Conservation (phyloP, 2,797 vertebrate genomes). For the Podarcis siculus region DNA sequence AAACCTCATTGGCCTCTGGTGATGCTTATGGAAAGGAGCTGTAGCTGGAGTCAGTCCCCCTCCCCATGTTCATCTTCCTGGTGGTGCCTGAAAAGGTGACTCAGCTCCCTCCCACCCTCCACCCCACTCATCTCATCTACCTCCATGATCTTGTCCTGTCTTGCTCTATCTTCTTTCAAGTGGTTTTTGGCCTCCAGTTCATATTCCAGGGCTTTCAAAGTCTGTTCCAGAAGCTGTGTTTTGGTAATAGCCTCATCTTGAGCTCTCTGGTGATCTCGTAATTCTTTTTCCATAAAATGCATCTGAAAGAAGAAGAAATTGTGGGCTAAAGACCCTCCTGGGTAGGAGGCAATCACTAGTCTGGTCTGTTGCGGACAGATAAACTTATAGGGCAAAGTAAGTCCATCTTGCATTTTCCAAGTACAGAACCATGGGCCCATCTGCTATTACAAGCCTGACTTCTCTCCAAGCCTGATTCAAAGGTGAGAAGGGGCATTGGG, state of each 20-base stretch:
- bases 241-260: conserved; percentile 85
- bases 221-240: conserved; percentile 84
- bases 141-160: conserved; percentile 91
- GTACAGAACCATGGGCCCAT: neutral
- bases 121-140: conserved; percentile 69
- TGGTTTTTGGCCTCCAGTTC: conserved; percentile 84
- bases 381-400: neutral
- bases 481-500: neutral
- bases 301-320: conserved; percentile 76
- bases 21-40: no score
- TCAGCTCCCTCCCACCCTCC: neutral
- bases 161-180: conserved; percentile 84
- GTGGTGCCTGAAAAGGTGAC: no score
- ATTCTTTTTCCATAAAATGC: conserved; percentile 83
- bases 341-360: no score
- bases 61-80: neutral
- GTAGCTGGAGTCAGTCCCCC: neutral
- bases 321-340: neutral
- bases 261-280: conserved; percentile 84
- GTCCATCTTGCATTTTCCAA: neutral
- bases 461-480: neutral
- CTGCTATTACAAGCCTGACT: no score
- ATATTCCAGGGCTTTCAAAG: conserved; percentile 85
- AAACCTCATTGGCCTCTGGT: no score
- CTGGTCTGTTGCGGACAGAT: no score